Conservation (phyloP, 2,888 invertebrate species). For the Drosophila imparisetae region DNA sequence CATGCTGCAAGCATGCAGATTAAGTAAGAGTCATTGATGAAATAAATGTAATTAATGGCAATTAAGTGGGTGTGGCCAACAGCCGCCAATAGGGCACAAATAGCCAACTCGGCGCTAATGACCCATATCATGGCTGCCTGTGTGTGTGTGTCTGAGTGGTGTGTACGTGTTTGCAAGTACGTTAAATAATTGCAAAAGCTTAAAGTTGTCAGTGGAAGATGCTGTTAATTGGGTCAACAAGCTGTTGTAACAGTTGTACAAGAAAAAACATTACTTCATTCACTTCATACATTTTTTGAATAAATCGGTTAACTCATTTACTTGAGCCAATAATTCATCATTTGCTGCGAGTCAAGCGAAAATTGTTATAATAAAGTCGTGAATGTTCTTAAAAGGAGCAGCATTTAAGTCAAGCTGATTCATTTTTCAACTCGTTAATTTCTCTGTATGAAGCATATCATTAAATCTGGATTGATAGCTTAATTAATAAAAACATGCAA, state of each 20-base stretch:
- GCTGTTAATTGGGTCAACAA: conserved; percentile 37
- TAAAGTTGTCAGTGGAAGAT: conserved; percentile 46
- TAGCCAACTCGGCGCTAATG: conserved; percentile 59
- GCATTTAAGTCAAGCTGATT: background rate
- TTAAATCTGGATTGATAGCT: background rate
- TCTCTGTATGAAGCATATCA: background rate
- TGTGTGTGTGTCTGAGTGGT: background rate
- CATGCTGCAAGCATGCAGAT: conserved; percentile 38
- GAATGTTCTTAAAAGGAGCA: background rate
- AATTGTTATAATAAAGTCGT: background rate
- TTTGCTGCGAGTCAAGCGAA: background rate
- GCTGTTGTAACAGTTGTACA: conserved; percentile 13
- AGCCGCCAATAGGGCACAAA: conserved; percentile 22
- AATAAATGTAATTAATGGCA: conserved; percentile 57
- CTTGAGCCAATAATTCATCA: conserved; percentile 15
- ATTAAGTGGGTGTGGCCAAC: conserved; percentile 54
- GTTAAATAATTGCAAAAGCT: conserved; percentile 57
- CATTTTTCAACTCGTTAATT: background rate
- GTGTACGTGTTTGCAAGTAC: conserved; percentile 23
- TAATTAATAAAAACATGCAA: background rate
- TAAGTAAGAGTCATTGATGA: conserved; percentile 59
- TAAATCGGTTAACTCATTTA: conserved; percentile 7
- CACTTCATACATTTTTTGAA: conserved; percentile 20
- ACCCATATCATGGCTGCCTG: conserved; percentile 63
- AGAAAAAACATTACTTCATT: background rate